Evolutionary conservation across 53 echinoderm and acorn worm genomes (phyloP), one percentile per base, ranked within the genome.

Genomic region (Hippasteria phrygiana): DNA sequence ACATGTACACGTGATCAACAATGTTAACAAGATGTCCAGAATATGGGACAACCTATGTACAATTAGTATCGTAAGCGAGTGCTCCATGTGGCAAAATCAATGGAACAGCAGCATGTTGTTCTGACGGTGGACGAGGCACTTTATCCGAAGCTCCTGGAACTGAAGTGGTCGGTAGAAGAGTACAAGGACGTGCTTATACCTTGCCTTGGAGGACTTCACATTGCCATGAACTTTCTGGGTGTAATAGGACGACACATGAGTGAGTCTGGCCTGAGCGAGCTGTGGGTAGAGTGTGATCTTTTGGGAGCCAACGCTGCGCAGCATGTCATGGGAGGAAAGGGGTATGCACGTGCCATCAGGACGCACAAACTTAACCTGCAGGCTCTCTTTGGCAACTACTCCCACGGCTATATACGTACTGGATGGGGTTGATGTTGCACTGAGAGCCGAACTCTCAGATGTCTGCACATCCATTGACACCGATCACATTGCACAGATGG

Each of bases 291-390:
- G 51, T 31, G 32, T 87, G 87, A 62, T 3, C 27, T 87, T 1
- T 13, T 70, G 24, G 70, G 73, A 32, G 39, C 3, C 1, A 35
- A 33, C 54, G 50, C 74, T 32, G 80, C 46, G 24, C 22, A 89
- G 24, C 79, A 22, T 70, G 80, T 79, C 46, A 5, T 89, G 48
- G 17, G 33, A 26, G 90, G 90, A 18, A 93, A 90, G 74, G 54
- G 70, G 17, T 93, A 90, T 51, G 35, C 13, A 3, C 70, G 73
- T 37, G 93, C 85, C 17, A 56, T 90, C 33, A 84, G 93, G 33
- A 90, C 72, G 14, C 93, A 93, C 69, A 93, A 93, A 33, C 42
- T 90, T 16, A 90, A 90, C 40, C 27, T 65, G 14, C 87, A 93
- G 38, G 93, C n/a, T n/a, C 90, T 33, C 47, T 93, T 56, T 90